A percentile compares a stretch with the other conserved stretches of the same genome.
Evolutionary conservation across 2,888 invertebrate species (phyloP).

Genomic region (Elmis aenea): DNA sequence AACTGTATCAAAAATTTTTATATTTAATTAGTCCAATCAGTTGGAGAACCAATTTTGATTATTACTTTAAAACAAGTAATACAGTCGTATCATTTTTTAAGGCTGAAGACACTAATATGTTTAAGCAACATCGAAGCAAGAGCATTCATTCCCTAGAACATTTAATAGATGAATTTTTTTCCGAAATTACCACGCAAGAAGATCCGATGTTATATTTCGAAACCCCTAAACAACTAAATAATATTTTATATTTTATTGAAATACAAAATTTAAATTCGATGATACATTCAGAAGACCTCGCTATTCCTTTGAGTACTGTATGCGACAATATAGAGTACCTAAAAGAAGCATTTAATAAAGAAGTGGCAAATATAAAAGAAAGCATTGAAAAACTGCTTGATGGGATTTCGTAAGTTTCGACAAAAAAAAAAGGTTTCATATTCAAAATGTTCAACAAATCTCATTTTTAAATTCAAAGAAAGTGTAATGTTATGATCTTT

Average conservation of each 20-base stretch:
- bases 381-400: conserved; percentile 46
- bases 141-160: conserved; percentile 34
- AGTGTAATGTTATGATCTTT: too few relatives aligned
- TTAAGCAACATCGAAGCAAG: conserved; percentile 9
- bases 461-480: too few relatives aligned
- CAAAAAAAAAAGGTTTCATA: too few relatives aligned
- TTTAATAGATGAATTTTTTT: conserved; percentile 49
- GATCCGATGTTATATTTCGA: conserved; percentile 55
- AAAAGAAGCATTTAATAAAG: conserved; percentile 40
- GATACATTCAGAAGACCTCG: conserved; percentile 55
- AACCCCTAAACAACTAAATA: conserved; percentile 51
- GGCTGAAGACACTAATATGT: conserved; percentile 17
- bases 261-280: conserved; percentile 60
- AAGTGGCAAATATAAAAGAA: conserved; percentile 44
- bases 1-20: conserved; percentile 64
- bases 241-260: conserved; percentile 57
- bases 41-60: conserved; percentile 54
- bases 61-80: conserved; percentile 23
- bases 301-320: conserved; percentile 50
- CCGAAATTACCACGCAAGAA: conserved; percentile 44
- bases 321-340: conserved; percentile 48
- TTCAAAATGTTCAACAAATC: too few relatives aligned
- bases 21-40: conserved; percentile 59
- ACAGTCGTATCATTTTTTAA: conserved; percentile 1
- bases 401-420: conserved; percentile 34